Base-by-base conservation (phyloP, 2,797 vertebrate genomes). In the Bryconaethiops microstoma region DNA sequence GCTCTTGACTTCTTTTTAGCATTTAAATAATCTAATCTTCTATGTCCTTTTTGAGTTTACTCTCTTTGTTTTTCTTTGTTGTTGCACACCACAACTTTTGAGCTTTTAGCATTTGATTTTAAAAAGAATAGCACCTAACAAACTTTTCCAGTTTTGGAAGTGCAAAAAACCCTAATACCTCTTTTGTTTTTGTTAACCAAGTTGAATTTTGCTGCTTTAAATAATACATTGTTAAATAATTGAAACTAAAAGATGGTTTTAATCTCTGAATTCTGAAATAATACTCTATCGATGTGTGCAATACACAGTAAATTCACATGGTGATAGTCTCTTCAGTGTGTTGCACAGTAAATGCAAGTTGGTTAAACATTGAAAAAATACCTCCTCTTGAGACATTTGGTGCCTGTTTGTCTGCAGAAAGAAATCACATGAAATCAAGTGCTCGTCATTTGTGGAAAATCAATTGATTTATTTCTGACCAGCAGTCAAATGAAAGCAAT, bases 341-440 rank as follows among this genome's bases (percentile, higher is more conserved):
- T 62, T 63, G 48, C 48, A 79, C 77, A 83, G 70, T 76, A 50
- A 21, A 62, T 52, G 59, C 63, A 74, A 83, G 77, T 39, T 8
- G 13, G 29, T 63, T n/a, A 48, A 79, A 83, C 60, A 57, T 57
- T 74, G n/a, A 60, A 77, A 57, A 74, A 82, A 79, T 74, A 60
- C 39, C 10, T 68, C 29, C 55, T 73, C 65, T 64, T 48, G 21
- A 82, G 59, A 57, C 50, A 7, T 40, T 45, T 5, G 77, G 77
- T 79, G 72, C 73, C 79, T 63, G 76, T 23, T n/a, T 29, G 79
- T 77, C 84, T 83, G 64, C 23, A 25, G 64, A 82, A 23, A 7
- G 16, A 77, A 86, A 74, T 84, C 85, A 82, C 79, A 84, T 84
- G 74, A 77, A 74, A 79, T 77, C 63, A 54, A 80, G 78, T 67